phyloP scores from a whole-genome alignment of 2,888 invertebrate species.

The Pandemis corylana region DNA sequence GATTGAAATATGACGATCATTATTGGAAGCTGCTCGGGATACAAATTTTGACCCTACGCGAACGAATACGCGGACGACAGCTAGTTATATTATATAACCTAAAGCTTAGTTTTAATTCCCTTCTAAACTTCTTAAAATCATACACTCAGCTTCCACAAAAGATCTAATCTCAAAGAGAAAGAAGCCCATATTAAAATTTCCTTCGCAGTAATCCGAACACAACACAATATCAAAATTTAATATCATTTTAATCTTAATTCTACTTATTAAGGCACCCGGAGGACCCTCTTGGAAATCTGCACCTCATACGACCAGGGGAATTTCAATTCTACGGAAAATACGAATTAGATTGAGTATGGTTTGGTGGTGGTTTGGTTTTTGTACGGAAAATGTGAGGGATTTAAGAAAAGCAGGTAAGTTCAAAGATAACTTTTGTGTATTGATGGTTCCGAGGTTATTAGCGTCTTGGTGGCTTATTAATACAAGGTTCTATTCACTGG shows the following conservation, averaged over 20 bases:
- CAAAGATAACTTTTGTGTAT: constrained; percentile 78
- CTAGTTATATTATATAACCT: too few relatives aligned
- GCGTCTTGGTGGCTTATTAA: constrained; percentile 21
- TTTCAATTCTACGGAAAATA: constrained; percentile 41
- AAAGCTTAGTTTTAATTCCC: not conserved
- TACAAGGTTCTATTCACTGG: not conserved
- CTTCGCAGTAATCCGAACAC: constrained; percentile 81
- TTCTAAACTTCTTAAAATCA: constrained; percentile 27
- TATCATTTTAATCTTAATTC: constrained; percentile 85
- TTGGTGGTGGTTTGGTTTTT: constrained; percentile 39
- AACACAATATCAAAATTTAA: constrained; percentile 85
- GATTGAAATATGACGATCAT: too few relatives aligned
- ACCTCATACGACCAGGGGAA: constrained; percentile 50
- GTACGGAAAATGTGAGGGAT: constrained; percentile 55
- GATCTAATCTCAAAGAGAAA: constrained; percentile 66
- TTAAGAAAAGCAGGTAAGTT: constrained; percentile 74
- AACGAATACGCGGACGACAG: too few relatives aligned
- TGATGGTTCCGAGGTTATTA: constrained; percentile 40
- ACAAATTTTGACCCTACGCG: too few relatives aligned
- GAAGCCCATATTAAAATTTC: constrained; percentile 77
- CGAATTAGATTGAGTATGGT: not conserved
- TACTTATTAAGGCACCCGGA: constrained; percentile 80
- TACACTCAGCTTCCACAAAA: constrained; percentile 21
- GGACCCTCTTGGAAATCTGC: constrained; percentile 68
- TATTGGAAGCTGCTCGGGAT: too few relatives aligned